phyloP scores from a whole-genome alignment of 2,888 invertebrate genomes.

The Parasteatoda lunata region DNA sequence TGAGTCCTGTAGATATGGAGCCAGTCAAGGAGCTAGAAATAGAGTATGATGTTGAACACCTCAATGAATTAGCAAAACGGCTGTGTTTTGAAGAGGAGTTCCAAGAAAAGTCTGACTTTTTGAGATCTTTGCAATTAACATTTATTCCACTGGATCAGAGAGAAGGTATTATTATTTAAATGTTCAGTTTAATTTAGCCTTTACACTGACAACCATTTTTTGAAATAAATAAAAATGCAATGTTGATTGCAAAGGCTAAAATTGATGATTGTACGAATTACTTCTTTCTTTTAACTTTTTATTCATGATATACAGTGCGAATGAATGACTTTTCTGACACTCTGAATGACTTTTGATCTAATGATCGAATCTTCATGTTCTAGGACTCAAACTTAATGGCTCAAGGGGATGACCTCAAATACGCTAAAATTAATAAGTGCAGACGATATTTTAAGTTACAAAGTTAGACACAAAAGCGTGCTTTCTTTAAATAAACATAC shows the following conservation, averaged over 20 bases:
- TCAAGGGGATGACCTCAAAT: too few species aligned
- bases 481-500: too few species aligned
- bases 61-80: conserved; percentile 50
- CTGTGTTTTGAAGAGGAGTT: conserved; percentile 50
- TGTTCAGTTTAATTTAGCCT: neutral
- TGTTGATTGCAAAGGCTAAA: neutral
- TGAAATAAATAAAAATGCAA: neutral
- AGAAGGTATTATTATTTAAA: conserved; percentile 35
- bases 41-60: conserved; percentile 44
- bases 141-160: conserved; percentile 45
- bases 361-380: too few species aligned
- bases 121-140: conserved; percentile 41
- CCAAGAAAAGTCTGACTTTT: conserved; percentile 50
- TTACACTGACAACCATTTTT: neutral
- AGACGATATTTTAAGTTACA: too few species aligned
- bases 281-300: too few species aligned
- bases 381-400: too few species aligned
- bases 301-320: too few species aligned
- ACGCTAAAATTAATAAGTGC: too few species aligned
- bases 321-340: too few species aligned
- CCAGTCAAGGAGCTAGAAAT: conserved; percentile 3
- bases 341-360: too few species aligned
- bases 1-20: conserved; percentile 32
- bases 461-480: too few species aligned
- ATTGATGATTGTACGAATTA: too few species aligned